These are phyloP conservation scores for Sphinx pinastri DNA, from an alignment of 2,888 invertebrate species.

Conservation along the genomic window DNA sequence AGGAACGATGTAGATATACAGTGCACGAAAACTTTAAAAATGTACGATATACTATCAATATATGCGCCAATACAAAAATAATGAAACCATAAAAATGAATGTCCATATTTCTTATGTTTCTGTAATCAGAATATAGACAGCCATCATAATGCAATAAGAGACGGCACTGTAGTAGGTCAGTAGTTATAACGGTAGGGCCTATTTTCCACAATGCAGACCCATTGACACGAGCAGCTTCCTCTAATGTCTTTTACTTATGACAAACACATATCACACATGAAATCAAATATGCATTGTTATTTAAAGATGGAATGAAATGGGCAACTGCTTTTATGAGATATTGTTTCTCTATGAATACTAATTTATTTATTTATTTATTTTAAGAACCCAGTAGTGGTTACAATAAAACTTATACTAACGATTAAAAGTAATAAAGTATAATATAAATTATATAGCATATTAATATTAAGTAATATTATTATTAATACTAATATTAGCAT, in stretches of 20 bases:
- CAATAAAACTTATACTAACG: too few relatives aligned
- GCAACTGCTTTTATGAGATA: background rate
- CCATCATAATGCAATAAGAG: constrained; percentile 10
- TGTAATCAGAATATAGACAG: background rate
- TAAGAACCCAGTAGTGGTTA: too few relatives aligned
- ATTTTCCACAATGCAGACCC: constrained; percentile 4
- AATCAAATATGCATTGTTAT: background rate
- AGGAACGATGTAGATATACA: too few relatives aligned
- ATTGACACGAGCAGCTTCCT: background rate
- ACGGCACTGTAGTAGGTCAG: constrained; percentile 7
- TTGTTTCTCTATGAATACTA: background rate
- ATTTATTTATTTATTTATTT: too few relatives aligned
- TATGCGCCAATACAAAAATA: background rate
- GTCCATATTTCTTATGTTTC: background rate
- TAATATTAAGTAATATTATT: too few relatives aligned
- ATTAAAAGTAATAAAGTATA: too few relatives aligned
- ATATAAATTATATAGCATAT: too few relatives aligned
- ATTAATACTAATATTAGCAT: too few relatives aligned
- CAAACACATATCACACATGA: constrained; percentile 18
- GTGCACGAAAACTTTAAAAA: too few relatives aligned
- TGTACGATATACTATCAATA: too few relatives aligned
- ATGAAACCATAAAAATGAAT: background rate
- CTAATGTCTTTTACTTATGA: constrained; percentile 16
- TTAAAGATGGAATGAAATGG: background rate
- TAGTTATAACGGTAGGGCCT: constrained; percentile 24